Conservation (phyloP, 2,797 vertebrate species). For the Helarctos malayanus region DNA sequence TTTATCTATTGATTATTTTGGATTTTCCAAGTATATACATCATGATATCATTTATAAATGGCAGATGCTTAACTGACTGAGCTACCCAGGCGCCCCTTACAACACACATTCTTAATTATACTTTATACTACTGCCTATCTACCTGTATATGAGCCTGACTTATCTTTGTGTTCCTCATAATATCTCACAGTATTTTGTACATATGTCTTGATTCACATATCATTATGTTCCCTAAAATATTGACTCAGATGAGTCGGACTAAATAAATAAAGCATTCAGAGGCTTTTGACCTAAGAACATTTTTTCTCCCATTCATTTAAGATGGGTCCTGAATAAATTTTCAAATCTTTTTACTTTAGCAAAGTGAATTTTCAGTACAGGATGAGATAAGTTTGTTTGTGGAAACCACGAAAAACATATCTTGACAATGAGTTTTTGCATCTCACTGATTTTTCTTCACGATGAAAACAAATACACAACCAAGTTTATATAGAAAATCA, state of each 20-base stretch:
- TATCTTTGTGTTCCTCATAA: conserved; percentile 33
- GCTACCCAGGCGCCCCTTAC: background rate
- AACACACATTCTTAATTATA: background rate
- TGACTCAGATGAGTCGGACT: conserved; percentile 4
- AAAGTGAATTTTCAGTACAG: conserved; percentile 37
- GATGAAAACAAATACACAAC: conserved; percentile 9
- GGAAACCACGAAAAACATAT: background rate
- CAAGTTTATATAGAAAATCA: conserved; percentile 28
- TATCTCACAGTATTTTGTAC: background rate
- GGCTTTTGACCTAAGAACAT: background rate
- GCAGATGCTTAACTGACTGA: background rate
- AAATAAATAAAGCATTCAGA: conserved; percentile 39
- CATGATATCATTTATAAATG: background rate
- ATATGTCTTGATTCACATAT: background rate
- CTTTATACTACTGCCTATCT: background rate
- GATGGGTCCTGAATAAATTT: conserved; percentile 42
- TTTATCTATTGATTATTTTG: background rate
- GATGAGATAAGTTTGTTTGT: conserved; percentile 14
- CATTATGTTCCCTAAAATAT: conserved; percentile 39
- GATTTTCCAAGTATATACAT: background rate
- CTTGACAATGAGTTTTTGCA: background rate
- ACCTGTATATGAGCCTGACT: background rate
- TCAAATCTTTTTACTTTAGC: conserved; percentile 47
- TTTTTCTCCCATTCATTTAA: background rate
- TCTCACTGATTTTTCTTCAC: conserved; percentile 28